Evolutionary conservation across 2,888 invertebrate species (phyloP), one percentile per base, ranked within the genome.

Genomic region (Venusia cambrica): DNA sequence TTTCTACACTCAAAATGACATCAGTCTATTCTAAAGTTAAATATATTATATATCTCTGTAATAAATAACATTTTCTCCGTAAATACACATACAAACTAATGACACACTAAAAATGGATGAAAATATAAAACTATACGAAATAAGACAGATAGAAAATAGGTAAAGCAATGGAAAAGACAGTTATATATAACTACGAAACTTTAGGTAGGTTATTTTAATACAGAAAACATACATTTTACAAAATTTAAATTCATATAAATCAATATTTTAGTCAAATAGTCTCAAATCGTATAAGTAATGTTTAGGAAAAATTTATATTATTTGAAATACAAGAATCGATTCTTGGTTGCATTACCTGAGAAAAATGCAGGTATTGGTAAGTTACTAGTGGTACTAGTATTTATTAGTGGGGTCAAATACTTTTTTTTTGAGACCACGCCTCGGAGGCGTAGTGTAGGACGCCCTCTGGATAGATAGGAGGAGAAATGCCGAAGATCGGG

Each of bases 21-120:
- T 66, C 67, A 67, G 67, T 67, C 66, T 64, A 65, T 49, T 41
- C 58, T 58, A 61, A 57, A 54, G 51, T 51, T 57, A 57, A 50
- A 56, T 56, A 56, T 56, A 56, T 56, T 56, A 55, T 48, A 51
- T 47, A 48, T 63, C 54, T 52, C 54, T 61, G 44, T 61, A 53
- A 62, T 57, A 54, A 49, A 51, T 51, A 51, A 46, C 45, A 49
- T 47, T 38, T 40, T 43, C 43, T 47, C 34, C 38, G 38, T 38
- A 43, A 43, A 38, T 35, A 41, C 39, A 40, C 41, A 36, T 53
- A 53, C 35, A 45, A 46, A 50, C 35, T 45, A 37, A 45, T 38
- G 19, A 34, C 24, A 25, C 29, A 18, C 31, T 35, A 20, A 33
- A 29, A 32, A 19, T 33, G 24, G 35, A 37, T 30, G 19, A 28